Base-by-base conservation (phyloP, 2,797 vertebrate genomes). In the Sebastes minor region DNA sequence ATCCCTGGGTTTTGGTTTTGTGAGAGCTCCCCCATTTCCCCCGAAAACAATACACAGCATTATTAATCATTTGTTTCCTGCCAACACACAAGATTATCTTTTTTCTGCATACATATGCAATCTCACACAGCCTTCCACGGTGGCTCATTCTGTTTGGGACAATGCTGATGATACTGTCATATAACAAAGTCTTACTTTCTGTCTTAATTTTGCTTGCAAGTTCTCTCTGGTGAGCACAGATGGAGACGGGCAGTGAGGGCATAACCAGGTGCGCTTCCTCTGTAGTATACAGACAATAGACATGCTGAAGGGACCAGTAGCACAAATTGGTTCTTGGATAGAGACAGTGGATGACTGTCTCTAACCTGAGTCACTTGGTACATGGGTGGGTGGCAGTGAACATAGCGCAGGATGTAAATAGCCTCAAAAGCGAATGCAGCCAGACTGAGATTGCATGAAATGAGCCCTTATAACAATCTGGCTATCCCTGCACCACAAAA, bases 221-320 rank as follows among this genome's bases (percentile, higher is more conserved):
- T 95, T 96, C 96, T 96, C 96, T 95, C 95, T 96, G 96, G 94
- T 96, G 96, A 94, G 95, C 94, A 95, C 95, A 96, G 96, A 96
- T 96, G 95, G 96, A 96, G 94, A 95, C 95, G 92, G 96, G 95
- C 88, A 96, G 96, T 95, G 96, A 96, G 93, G 96, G 95, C 96
- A 96, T 96, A 92, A 96, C 96, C 96, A 96, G 96, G 95, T 96
- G 96, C 89, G 95, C 95, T 92, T 96, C 95, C 92, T 96, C 96
- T 96, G 96, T 94, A 93, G 95, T 94, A 92, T 94, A 96, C 95
- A 96, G 82, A 96, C 94, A 95, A 96, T 93, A 96, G 86, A 96
- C 95, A 96, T 96, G 95, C 95, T 96, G 93, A 96, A 92, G 84
- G 92, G 91, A 94, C 89, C 90, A 95, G 87, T 79, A 92, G 90